Evolutionary conservation across 2,113 vertebrate species (phyloP).

Genomic region (Syngnathoides biaculeatus): DNA sequence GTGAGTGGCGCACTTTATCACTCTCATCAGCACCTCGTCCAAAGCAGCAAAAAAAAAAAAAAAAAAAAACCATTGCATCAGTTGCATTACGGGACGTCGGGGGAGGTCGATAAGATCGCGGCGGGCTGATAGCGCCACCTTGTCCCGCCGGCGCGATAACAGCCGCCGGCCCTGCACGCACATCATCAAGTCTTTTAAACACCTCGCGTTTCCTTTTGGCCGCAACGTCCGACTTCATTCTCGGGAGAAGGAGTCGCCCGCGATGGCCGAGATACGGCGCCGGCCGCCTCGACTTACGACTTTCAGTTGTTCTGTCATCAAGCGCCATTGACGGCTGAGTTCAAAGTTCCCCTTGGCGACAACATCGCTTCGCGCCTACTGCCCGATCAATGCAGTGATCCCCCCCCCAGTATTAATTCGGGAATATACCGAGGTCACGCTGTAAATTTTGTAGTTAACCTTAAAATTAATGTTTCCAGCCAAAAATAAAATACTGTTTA

Average conservation of each 20-base stretch:
- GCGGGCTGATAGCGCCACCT: constrained; percentile 59
- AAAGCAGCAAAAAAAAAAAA: constrained; percentile 40
- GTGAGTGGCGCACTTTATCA: constrained; percentile 61
- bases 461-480: no score
- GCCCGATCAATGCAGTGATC: no score
- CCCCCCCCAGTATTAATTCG: no score
- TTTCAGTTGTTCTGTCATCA: no score
- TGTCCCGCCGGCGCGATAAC: constrained; percentile 55
- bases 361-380: no score
- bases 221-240: constrained; percentile 11
- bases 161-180: constrained; percentile 23
- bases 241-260: background rate
- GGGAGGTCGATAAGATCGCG: constrained; percentile 63
- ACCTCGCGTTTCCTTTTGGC: background rate
- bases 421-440: no score
- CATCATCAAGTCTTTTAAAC: constrained; percentile 48
- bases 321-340: no score
- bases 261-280: no score
- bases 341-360: no score
- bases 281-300: no score
- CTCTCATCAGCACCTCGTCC: constrained; percentile 51
- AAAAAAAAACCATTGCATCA: constrained; percentile 10
- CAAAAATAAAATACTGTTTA: no score
- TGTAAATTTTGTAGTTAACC: no score
- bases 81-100: constrained; percentile 67